Conservation (phyloP, 2,888 invertebrate genomes). For the Thysanoteuthis rhombus region DNA sequence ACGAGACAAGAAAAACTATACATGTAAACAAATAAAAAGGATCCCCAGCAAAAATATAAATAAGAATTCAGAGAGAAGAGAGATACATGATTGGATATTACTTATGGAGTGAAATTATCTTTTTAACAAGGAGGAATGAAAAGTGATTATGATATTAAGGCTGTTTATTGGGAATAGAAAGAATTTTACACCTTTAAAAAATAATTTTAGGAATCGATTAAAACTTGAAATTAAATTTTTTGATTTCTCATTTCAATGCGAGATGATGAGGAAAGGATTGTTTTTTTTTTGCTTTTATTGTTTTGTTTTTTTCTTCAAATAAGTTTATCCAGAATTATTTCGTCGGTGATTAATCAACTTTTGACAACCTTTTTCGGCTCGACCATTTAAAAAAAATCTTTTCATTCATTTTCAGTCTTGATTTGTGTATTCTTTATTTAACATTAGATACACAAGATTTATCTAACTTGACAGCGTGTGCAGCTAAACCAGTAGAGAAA, state of each 20-base stretch:
- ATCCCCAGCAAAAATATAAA: not conserved
- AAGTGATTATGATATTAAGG: not conserved
- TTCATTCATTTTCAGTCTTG: too few species aligned
- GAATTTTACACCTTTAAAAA: not conserved
- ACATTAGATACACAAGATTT: not conserved
- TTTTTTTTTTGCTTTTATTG: too few species aligned
- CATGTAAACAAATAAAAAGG: not conserved
- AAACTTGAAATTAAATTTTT: too few species aligned
- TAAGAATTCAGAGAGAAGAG: not conserved
- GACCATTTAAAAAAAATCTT: too few species aligned
- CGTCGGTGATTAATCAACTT: not conserved
- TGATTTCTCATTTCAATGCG: too few species aligned
- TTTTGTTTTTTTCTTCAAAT: too few species aligned
- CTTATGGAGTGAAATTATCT: constrained; percentile 31
- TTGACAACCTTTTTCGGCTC: not conserved
- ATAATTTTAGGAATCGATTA: not conserved
- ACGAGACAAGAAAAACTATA: not conserved
- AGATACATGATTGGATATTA: constrained; percentile 23
- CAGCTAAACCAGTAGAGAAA: too few species aligned
- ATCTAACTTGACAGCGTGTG: not conserved
- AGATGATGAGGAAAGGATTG: not conserved
- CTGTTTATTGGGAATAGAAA: not conserved
- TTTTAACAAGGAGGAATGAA: not conserved
- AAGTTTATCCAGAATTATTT: not conserved
- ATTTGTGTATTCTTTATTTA: not conserved